Conservation (phyloP, 2,888 invertebrate species). For the Cylloceria caligata region DNA sequence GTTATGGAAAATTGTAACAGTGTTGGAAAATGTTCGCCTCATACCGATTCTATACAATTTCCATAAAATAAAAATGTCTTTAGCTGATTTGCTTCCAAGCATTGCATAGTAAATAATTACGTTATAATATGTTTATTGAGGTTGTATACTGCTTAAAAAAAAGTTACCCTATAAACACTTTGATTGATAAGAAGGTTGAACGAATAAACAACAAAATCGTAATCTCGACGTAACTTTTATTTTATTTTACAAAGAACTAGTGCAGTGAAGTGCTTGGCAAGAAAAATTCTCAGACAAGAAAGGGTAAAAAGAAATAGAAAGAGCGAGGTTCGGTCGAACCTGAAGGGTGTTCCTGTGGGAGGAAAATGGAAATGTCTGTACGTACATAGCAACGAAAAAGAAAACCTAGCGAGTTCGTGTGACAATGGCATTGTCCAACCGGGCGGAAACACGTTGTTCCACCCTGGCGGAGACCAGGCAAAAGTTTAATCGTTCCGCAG, state of each 20-base stretch:
- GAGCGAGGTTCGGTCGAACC: background rate
- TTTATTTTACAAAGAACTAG: background rate
- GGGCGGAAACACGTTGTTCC: conserved; percentile 68
- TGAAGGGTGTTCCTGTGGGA: conserved; percentile 27
- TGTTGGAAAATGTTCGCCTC: too few species aligned
- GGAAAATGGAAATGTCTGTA: conserved; percentile 14
- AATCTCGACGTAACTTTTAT: background rate
- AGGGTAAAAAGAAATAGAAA: conserved; percentile 3
- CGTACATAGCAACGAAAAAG: conserved; percentile 14
- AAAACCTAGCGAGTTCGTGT: conserved; percentile 42
- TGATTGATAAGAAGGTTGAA: background rate
- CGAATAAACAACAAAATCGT: background rate
- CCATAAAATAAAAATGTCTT: too few species aligned
- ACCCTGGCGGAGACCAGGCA: conserved; percentile 63
- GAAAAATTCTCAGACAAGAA: conserved; percentile 13
- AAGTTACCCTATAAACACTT: too few species aligned
- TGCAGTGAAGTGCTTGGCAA: background rate
- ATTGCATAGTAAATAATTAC: too few species aligned
- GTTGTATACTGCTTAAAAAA: too few species aligned
- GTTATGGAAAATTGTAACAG: too few species aligned
- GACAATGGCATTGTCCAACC: conserved; percentile 70
- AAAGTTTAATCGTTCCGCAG: conserved; percentile 74
- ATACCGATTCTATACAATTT: too few species aligned
- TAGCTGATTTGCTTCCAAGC: too few species aligned
- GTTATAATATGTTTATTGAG: too few species aligned